These are phyloP conservation scores for Cactoblastis cactorum DNA, from an alignment of 2,888 invertebrate species.

Conservation along the genomic window DNA sequence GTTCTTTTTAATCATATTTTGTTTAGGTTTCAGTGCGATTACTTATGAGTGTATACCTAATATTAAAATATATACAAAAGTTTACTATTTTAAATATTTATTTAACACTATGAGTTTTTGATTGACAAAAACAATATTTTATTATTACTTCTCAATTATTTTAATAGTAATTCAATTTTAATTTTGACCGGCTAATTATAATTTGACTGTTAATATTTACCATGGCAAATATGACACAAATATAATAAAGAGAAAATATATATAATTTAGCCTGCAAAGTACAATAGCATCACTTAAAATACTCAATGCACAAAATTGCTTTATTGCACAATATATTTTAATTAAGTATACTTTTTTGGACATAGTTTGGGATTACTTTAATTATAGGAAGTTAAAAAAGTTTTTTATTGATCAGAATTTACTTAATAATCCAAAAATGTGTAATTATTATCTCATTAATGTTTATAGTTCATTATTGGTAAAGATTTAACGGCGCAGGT, in stretches of 20 bases:
- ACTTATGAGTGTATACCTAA: too few species aligned
- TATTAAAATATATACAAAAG: too few species aligned
- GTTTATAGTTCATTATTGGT: too few species aligned
- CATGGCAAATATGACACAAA: background rate
- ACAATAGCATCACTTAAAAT: conserved; percentile 58
- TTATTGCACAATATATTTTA: conserved; percentile 25
- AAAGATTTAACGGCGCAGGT: too few species aligned
- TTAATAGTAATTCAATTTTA: background rate
- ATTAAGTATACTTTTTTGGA: conserved; percentile 31
- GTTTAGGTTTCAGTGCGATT: too few species aligned
- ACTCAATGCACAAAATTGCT: conserved; percentile 31
- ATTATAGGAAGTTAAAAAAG: background rate
- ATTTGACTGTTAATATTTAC: background rate
- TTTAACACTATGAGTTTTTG: too few species aligned
- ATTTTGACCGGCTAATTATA: background rate
- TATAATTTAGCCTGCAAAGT: conserved; percentile 56
- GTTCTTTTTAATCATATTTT: too few species aligned
- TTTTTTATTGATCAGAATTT: background rate
- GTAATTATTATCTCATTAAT: too few species aligned
- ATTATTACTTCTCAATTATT: background rate
- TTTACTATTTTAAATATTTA: too few species aligned
- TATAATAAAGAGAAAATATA: background rate
- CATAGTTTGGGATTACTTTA: background rate
- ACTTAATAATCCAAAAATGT: too few species aligned
- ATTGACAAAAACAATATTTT: too few species aligned